Evolutionary conservation across 2,888 invertebrate genomes (phyloP).

Genomic region (Eretmocerus hayati): DNA sequence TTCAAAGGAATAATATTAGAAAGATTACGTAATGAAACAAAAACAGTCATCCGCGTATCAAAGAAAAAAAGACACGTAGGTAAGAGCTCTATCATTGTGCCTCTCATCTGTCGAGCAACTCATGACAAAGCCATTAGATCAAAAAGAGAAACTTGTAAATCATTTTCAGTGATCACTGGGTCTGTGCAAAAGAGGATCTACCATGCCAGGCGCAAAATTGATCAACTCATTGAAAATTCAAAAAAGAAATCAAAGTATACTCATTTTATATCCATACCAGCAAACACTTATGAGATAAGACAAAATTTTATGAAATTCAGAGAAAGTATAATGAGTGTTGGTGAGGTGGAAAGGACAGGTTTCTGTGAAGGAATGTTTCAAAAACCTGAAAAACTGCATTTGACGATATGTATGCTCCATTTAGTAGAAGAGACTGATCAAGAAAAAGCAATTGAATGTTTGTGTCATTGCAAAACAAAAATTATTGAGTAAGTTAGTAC

Average conservation of each 20-base stretch:
- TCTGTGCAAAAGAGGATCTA: constrained; percentile 58
- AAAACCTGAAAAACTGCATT: constrained; percentile 65
- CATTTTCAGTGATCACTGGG: constrained; percentile 50
- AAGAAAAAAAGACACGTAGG: constrained; percentile 12
- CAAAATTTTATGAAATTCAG: constrained; percentile 63
- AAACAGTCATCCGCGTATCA: constrained; percentile 8
- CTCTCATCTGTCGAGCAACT: neutral
- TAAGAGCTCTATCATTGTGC: neutral
- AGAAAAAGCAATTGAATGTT: constrained; percentile 54
- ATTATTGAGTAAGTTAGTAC: constrained; percentile 57
- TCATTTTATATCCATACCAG: constrained; percentile 80
- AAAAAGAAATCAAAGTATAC: constrained; percentile 67
- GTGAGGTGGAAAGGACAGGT: constrained; percentile 51
- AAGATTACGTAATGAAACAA: constrained; percentile 6
- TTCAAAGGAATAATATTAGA: neutral
- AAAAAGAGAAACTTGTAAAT: too few species aligned
- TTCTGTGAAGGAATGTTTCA: constrained; percentile 70
- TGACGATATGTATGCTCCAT: constrained; percentile 74
- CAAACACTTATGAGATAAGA: constrained; percentile 56
- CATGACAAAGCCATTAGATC: too few species aligned
- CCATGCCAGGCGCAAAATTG: constrained; percentile 66
- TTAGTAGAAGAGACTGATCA: constrained; percentile 72
- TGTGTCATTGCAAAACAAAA: constrained; percentile 59
- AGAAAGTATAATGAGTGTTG: constrained; percentile 38
- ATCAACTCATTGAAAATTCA: constrained; percentile 61